phyloP scores from a whole-genome alignment of 2,888 invertebrate species.

The Metallyticus violacea region DNA sequence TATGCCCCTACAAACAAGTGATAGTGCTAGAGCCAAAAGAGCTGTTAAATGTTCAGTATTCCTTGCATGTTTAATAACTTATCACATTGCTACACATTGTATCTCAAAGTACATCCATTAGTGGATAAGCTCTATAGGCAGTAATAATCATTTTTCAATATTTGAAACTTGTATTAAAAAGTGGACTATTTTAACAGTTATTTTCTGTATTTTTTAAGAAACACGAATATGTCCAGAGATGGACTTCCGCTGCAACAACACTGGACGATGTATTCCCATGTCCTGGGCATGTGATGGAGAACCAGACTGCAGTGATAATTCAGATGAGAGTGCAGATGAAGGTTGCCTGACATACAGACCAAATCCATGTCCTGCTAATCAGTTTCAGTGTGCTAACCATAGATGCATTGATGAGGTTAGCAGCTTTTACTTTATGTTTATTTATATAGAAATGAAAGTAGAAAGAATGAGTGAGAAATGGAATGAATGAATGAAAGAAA shows the following conservation, averaged over 20 bases:
- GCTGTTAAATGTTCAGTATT: too few relatives aligned
- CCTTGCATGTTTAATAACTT: too few relatives aligned
- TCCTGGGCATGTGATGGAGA: conserved; percentile 70
- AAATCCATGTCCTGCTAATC: conserved; percentile 34
- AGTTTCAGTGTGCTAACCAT: conserved; percentile 44
- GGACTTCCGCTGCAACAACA: conserved; percentile 60
- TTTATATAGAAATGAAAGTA: not conserved
- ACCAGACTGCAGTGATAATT: conserved; percentile 63
- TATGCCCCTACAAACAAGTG: too few relatives aligned
- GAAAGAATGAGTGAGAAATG: not conserved
- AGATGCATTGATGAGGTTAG: conserved; percentile 48
- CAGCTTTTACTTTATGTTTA: not conserved
- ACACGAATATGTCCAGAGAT: conserved; percentile 50
- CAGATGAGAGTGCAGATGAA: conserved; percentile 55
- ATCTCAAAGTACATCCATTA: too few relatives aligned
- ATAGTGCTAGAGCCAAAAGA: too few relatives aligned
- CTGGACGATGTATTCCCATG: conserved; percentile 66
- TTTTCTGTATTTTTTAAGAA: conserved; percentile 35
- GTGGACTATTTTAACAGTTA: not conserved
- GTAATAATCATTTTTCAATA: too few relatives aligned
- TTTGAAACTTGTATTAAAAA: too few relatives aligned
- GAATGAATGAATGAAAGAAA: not conserved
- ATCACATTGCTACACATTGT: too few relatives aligned
- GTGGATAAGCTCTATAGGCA: too few relatives aligned
- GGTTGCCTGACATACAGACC: conserved; percentile 20